Percentiles rank a stretch among this genome's conserved stretches.
Evolutionary conservation across 2,797 vertebrate genomes (phyloP).

Genomic region (Phoeniculus purpureus): DNA sequence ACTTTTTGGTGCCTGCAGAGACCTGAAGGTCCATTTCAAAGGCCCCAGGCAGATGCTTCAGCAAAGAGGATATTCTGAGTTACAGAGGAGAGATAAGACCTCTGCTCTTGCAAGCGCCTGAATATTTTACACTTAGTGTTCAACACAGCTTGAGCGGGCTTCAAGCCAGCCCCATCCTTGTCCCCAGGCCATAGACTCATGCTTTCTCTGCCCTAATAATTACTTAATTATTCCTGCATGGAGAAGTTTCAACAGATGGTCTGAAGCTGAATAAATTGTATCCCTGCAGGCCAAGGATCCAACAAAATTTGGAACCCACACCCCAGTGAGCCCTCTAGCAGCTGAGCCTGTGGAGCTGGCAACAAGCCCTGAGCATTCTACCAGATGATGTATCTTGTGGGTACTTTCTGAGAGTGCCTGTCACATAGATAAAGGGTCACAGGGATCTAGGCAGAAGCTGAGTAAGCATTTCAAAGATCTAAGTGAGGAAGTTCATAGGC

Average conservation of each 20-base stretch:
- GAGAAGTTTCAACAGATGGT: slow-evolving; percentile 66
- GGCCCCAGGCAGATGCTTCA: not conserved
- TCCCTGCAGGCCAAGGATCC: slow-evolving; percentile 40
- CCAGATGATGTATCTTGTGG: not conserved
- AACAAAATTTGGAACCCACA: slow-evolving; percentile 42
- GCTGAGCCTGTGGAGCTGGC: slow-evolving; percentile 37
- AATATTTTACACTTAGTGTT: slow-evolving; percentile 6
- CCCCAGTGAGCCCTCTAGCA: slow-evolving; percentile 7
- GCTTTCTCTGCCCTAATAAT: slow-evolving; percentile 67
- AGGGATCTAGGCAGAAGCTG: not conserved
- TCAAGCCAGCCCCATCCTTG: not conserved
- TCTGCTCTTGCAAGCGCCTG: not conserved
- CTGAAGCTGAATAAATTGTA: slow-evolving; percentile 55
- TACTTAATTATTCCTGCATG: slow-evolving; percentile 59
- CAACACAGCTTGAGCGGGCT: not conserved
- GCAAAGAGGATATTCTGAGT: not conserved
- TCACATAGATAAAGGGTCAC: not conserved
- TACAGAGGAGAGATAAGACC: not conserved
- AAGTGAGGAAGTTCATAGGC: not conserved
- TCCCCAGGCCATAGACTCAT: not conserved
- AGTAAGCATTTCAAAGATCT: not conserved
- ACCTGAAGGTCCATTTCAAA: not conserved
- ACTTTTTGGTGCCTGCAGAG: not conserved
- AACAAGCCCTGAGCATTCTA: not conserved
- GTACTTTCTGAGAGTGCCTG: not conserved